Base-by-base conservation (phyloP, 2,113 vertebrate species). In the Hemiprocne comata region DNA sequence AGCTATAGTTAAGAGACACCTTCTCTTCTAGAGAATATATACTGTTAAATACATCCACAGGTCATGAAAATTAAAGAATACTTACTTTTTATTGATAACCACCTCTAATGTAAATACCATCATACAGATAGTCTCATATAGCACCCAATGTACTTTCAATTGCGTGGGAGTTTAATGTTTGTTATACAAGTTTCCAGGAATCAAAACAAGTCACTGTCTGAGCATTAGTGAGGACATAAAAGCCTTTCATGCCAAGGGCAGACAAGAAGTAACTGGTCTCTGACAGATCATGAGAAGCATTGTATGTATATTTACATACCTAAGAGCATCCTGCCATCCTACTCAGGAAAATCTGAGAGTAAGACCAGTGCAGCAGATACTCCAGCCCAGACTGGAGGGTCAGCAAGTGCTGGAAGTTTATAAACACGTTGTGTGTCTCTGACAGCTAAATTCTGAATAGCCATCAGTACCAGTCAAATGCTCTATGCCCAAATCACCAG, bases 231-330 rank as follows among this genome's bases (percentile, higher is more conserved):
- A 74, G 65, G 78, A 82, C 48, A 38, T 6, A 29, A 54, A 48
- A 73, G 3, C 17, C 31, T 70, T 28, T 46, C 31, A 34, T 85
- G 51, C 53, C 50, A 85, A 58, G 42, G 65, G 26, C 73, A 85
- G 57, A 0, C 23, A 17, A 50, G 48, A 57, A 69, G 9, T 2
- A 46, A 24, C 13, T 15, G 7, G 25, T 48, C 46, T 46, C 2
- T 7, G 23, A 46, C 50, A 58, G 13, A 64, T 1, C 17, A 10
- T 2, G 25, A 48, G 16, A 54, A 89, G 11, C 29, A 3, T 1
- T 40, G 29, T 17, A 10, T 24, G 4, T 9, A 0, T 3, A 10
- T n/a, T 38, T 13, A 11, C 17, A 13, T 3, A 6, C 1, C 8
- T 11, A 7, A 51, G n/a, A 58, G 4, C 38, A 31, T 53, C 23